phyloP scores from a whole-genome alignment of 2,113 vertebrate species.

The Cettia cetti region DNA sequence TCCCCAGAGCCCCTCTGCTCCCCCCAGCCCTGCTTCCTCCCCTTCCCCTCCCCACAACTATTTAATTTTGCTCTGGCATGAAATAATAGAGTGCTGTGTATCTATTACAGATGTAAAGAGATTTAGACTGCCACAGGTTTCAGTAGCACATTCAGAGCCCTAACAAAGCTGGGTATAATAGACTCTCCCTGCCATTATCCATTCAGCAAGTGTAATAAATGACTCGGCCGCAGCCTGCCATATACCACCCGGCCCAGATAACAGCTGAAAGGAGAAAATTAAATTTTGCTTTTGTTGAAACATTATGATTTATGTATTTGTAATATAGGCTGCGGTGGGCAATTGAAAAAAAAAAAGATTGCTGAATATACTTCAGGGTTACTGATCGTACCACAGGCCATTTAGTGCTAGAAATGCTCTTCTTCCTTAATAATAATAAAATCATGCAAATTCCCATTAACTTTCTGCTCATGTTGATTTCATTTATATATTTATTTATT shows the following conservation, averaged over 20 bases:
- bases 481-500: background rate
- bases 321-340: conserved; percentile 86
- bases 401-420: conserved; percentile 49
- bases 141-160: conserved; percentile 76
- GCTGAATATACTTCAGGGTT: conserved; percentile 72
- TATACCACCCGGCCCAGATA: conserved; percentile 90
- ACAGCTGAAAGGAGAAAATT: conserved; percentile 94
- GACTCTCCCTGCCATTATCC: conserved; percentile 88
- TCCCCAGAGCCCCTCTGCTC: background rate
- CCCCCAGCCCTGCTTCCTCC: background rate
- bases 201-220: conserved; percentile 97
- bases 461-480: background rate
- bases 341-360: conserved; percentile 73
- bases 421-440: conserved; percentile 57
- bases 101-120: conserved; percentile 83
- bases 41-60: conserved; percentile 52
- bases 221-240: conserved; percentile 85
- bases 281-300: conserved; percentile 99
- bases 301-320: conserved; percentile 99
- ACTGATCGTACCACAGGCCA: conserved; percentile 71
- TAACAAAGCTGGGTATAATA: conserved; percentile 88
- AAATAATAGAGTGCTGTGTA: conserved; percentile 84
- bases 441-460: conserved; percentile 43
- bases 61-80: conserved; percentile 81
- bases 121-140: conserved; percentile 79